These are phyloP conservation scores for Phoenicopterus ruber DNA, from an alignment of 2,113 vertebrate species.

Conservation along the genomic window DNA sequence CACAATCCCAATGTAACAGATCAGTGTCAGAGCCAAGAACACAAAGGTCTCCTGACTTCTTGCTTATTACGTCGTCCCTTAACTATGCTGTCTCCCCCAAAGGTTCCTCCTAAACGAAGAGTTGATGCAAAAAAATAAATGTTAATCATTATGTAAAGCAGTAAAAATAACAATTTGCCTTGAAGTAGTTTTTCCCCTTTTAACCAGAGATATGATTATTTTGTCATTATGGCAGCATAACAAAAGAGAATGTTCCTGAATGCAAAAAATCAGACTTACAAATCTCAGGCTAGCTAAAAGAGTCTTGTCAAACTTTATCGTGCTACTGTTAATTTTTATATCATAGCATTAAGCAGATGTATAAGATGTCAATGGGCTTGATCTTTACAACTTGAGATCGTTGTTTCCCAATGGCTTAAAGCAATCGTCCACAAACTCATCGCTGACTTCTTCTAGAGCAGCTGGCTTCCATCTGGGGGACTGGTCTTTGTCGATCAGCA, in stretches of 20 bases:
- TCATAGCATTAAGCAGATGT: not conserved
- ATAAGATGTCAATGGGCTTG: not conserved
- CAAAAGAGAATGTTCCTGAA: not conserved
- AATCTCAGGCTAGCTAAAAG: not conserved
- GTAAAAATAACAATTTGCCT: not conserved
- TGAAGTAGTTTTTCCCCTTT: not conserved
- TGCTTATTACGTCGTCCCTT: not conserved
- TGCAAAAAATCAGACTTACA: not conserved
- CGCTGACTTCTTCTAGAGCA: slow-evolving; percentile 80
- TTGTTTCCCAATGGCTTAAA: slow-evolving; percentile 83
- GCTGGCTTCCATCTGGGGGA: slow-evolving; percentile 88
- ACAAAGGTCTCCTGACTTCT: not conserved
- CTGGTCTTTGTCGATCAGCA: slow-evolving; percentile 91
- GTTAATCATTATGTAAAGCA: not conserved
- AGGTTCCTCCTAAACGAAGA: not conserved
- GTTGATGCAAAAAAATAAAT: not conserved
- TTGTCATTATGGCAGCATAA: not conserved
- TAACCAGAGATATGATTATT: not conserved
- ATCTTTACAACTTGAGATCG: slow-evolving; percentile 82
- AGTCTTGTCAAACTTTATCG: not conserved
- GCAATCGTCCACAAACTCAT: slow-evolving; percentile 78
- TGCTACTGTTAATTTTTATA: not conserved
- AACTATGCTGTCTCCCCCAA: not conserved
- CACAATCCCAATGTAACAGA: not conserved
- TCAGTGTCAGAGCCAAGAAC: not conserved